Conservation (phyloP, 1,140 invertebrate species). For the Atta texana region DNA sequence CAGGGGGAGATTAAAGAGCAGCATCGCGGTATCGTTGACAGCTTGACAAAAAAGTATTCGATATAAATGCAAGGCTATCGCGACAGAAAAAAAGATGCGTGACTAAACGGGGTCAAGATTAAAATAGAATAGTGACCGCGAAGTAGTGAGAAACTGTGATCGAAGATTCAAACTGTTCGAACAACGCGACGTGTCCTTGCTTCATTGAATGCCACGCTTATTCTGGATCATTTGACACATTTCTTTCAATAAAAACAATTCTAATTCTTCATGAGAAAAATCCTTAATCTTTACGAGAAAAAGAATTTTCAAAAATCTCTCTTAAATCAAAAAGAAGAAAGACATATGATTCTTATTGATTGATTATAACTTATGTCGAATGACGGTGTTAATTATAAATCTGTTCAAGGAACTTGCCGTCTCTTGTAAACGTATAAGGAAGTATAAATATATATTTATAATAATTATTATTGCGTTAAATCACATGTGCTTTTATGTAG, state of each 20-base stretch:
- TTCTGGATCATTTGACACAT: not conserved
- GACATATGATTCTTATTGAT: too few species aligned
- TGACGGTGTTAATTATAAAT: not conserved
- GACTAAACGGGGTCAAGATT: conserved; percentile 69
- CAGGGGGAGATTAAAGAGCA: not conserved
- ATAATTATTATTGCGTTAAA: conserved; percentile 35
- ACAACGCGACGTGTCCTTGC: not conserved
- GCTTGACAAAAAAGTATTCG: not conserved
- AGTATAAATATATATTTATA: not conserved
- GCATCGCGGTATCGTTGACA: conserved; percentile 52
- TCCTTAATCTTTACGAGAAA: not conserved
- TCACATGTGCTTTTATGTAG: not conserved
- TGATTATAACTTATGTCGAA: not conserved
- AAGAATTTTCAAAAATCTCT: not conserved
- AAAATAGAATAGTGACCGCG: conserved; percentile 40
- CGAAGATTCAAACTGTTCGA: conserved; percentile 8
- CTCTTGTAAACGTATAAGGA: conserved; percentile 12
- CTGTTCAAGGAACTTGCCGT: not conserved
- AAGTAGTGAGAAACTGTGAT: conserved; percentile 33
- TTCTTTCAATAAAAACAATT: not conserved
- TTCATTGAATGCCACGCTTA: not conserved
- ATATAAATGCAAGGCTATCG: conserved; percentile 39
- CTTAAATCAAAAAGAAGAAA: not conserved
- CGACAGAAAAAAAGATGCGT: conserved; percentile 36
- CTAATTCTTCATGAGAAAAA: not conserved